Conservation (phyloP, 1,140 invertebrate species). For the Cotesia typhae region DNA sequence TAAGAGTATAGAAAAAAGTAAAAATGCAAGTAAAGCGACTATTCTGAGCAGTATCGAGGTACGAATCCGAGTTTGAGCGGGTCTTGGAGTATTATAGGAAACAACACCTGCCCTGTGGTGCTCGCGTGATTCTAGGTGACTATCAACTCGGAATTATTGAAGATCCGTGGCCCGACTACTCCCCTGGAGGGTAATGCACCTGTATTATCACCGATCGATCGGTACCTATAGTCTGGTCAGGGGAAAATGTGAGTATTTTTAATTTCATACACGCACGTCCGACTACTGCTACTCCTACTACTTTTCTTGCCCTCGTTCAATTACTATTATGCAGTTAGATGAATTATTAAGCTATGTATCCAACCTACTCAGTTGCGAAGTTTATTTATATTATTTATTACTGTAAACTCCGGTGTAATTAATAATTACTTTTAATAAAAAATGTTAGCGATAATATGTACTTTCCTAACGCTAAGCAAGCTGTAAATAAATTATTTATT, state of each 20-base stretch:
- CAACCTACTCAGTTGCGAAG: too few relatives aligned
- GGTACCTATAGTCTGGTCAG: conserved; percentile 11
- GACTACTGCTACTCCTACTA: background rate
- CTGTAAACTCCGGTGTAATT: too few relatives aligned
- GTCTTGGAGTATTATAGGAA: conserved; percentile 36
- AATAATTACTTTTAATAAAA: too few relatives aligned
- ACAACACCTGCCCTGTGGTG: conserved; percentile 47
- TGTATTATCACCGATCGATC: conserved; percentile 45
- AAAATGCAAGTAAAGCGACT: background rate
- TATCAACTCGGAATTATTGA: conserved; percentile 55
- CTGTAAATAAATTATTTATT: too few relatives aligned
- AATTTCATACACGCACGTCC: conserved; percentile 13
- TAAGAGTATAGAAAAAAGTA: too few relatives aligned
- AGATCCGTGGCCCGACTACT: conserved; percentile 46
- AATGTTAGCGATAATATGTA: too few relatives aligned
- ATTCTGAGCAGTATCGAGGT: background rate
- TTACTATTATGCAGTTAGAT: too few relatives aligned
- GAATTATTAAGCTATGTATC: too few relatives aligned
- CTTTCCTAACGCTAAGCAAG: too few relatives aligned
- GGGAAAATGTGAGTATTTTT: background rate
- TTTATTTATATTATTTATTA: too few relatives aligned
- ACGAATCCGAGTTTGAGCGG: conserved; percentile 2
- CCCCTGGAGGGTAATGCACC: conserved; percentile 48
- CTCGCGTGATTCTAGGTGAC: conserved; percentile 50
- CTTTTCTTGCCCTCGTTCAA: too few relatives aligned